A percentile compares a stretch with the other conserved stretches of the same genome.
Evolutionary conservation across 2,113 vertebrate species (phyloP).

Genomic region (Eira barbara): DNA sequence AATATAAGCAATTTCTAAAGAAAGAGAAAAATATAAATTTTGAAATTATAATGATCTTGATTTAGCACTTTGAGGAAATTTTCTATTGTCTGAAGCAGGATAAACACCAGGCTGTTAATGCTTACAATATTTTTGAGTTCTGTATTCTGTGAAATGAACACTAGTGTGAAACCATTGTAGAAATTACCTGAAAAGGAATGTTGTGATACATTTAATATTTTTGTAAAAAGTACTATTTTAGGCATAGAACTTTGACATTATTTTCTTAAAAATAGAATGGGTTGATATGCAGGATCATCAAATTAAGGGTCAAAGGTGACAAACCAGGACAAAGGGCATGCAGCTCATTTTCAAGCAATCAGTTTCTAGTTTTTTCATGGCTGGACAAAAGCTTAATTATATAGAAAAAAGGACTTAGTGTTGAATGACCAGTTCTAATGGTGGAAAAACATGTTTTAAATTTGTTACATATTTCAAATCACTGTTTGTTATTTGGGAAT

Average conservation of each 20-base stretch:
- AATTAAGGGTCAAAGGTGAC: constrained; percentile 89
- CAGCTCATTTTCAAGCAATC: constrained; percentile 85
- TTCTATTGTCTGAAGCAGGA: constrained; percentile 46
- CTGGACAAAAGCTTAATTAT: constrained; percentile 87
- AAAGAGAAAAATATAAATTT: neutral
- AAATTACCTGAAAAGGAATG: constrained; percentile 52
- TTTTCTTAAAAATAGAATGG: constrained; percentile 83
- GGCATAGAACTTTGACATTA: constrained; percentile 68
- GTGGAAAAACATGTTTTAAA: constrained; percentile 45
- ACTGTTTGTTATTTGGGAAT: neutral
- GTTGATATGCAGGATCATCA: constrained; percentile 84
- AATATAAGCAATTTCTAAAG: neutral
- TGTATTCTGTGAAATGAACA: neutral
- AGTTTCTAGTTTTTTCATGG: constrained; percentile 80
- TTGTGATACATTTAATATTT: constrained; percentile 31
- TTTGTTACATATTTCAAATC: constrained; percentile 50
- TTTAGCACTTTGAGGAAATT: constrained; percentile 8
- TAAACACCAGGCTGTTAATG: neutral
- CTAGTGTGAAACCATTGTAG: neutral
- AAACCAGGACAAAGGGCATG: constrained; percentile 83
- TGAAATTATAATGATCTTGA: neutral
- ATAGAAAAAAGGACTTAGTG: constrained; percentile 72
- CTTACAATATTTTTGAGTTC: neutral
- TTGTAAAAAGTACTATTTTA: constrained; percentile 52
- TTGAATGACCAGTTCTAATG: constrained; percentile 66